These are phyloP conservation scores for Falcunculus frontatus DNA, from an alignment of 2,113 vertebrate genomes.

Conservation along the genomic window DNA sequence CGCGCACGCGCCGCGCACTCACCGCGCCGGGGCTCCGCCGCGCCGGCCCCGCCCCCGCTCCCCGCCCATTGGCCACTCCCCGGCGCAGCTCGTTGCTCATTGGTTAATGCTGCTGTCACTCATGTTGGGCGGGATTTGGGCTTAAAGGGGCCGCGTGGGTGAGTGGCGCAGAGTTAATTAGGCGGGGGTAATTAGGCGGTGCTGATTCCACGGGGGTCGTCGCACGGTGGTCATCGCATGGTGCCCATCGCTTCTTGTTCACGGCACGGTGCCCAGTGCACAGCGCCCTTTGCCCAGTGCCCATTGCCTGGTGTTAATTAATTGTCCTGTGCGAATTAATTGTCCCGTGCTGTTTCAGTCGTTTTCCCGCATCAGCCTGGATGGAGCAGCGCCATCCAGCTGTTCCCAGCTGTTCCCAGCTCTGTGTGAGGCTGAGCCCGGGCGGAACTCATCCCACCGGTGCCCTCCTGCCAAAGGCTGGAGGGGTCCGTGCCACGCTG, in stretches of 20 bases:
- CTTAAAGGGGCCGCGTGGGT: neutral
- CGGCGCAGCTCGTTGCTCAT: no score
- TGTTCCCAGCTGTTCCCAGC: neutral
- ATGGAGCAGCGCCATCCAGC: accelerated
- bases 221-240: accelerated
- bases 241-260: no score
- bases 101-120: neutral
- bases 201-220: accelerated
- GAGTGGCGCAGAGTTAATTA: neutral
- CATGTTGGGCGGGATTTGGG: accelerated
- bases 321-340: neutral
- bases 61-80: no score
- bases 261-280: accelerated
- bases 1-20: no score
- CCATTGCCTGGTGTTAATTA: accelerated
- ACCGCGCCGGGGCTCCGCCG: no score
- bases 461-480: neutral
- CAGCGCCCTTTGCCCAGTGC: no score
- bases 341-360: neutral
- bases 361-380: neutral
- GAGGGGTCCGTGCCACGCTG: accelerated
- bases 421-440: neutral
- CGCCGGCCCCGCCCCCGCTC: no score
- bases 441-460: neutral
- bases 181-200: accelerated